phyloP scores from a whole-genome alignment of 2,797 vertebrate genomes.

The Pangasius sanitwongsei region DNA sequence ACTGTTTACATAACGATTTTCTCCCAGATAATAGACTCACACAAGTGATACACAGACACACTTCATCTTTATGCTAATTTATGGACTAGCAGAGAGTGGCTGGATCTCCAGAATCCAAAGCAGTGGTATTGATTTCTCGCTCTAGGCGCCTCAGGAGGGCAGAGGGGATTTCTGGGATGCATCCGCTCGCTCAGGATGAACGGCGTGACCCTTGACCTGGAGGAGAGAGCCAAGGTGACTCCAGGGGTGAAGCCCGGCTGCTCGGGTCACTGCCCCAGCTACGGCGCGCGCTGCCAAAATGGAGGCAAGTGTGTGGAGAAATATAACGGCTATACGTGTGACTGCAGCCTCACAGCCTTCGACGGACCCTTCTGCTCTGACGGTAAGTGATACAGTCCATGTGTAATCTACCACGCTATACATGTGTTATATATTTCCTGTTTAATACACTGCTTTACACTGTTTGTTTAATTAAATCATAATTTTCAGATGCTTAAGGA shows the following conservation, averaged over 20 bases:
- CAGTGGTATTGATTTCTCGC: background rate
- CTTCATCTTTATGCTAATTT: slow-evolving; percentile 13
- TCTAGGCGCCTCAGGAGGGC: slow-evolving; percentile 89
- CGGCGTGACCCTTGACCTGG: slow-evolving; percentile 87
- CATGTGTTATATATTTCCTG: background rate
- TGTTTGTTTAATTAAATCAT: background rate
- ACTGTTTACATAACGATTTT: background rate
- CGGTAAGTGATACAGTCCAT: slow-evolving; percentile 69
- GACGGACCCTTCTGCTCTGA: slow-evolving; percentile 92
- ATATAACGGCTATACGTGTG: slow-evolving; percentile 91
- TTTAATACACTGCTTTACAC: background rate
- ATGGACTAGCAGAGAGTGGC: background rate
- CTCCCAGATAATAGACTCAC: background rate
- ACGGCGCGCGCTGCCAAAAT: slow-evolving; percentile 86
- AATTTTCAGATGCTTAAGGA: background rate
- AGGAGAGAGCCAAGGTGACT: slow-evolving; percentile 83
- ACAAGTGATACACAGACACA: background rate
- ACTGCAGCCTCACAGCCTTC: slow-evolving; percentile 88
- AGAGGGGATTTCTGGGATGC: slow-evolving; percentile 92
- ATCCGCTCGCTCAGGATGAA: slow-evolving; percentile 92
- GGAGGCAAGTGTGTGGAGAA: slow-evolving; percentile 92
- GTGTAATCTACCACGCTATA: background rate
- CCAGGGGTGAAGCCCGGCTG: slow-evolving; percentile 90
- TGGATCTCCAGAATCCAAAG: background rate
- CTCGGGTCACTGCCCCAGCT: slow-evolving; percentile 92